Conservation (phyloP, 2,888 invertebrate genomes). For the Chouioia cunea region DNA sequence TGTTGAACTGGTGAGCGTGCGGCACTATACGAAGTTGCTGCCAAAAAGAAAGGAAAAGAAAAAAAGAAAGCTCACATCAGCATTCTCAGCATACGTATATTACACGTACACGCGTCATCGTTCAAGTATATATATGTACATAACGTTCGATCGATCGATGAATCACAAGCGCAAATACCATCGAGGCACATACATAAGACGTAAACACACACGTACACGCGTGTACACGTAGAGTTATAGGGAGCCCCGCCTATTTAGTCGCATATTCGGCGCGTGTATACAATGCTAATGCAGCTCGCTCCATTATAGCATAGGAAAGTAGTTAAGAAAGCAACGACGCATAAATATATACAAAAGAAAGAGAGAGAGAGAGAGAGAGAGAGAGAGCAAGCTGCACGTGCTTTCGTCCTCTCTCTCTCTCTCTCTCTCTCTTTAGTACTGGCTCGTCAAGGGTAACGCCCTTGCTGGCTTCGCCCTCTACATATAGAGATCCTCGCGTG, state of each 20-base stretch:
- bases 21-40: not conserved
- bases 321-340: constrained; percentile 36
- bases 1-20: too few relatives aligned
- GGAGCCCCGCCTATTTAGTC: not conserved
- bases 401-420: too few relatives aligned
- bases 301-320: not conserved
- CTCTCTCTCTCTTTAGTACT: too few relatives aligned
- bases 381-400: not conserved
- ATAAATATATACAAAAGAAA: constrained; percentile 17
- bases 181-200: too few relatives aligned
- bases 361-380: not conserved
- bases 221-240: not conserved
- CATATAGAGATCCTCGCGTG: not conserved
- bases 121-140: not conserved
- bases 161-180: constrained; percentile 24
- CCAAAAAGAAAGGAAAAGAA: not conserved
- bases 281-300: not conserved
- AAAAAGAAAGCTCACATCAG: too few relatives aligned
- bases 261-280: not conserved
- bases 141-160: constrained; percentile 16
- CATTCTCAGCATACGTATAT: too few relatives aligned
- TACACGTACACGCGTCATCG: too few relatives aligned
- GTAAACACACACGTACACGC: not conserved
- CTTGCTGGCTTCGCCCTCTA: constrained; percentile 15
- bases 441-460: constrained; percentile 43